Percentiles rank a stretch among this genome's conserved stretches.
These are phyloP conservation scores for Hemicentrotus pulcherrimus DNA, from an alignment of 35 echinoderm and acorn worm genomes.

Conservation along the genomic window DNA sequence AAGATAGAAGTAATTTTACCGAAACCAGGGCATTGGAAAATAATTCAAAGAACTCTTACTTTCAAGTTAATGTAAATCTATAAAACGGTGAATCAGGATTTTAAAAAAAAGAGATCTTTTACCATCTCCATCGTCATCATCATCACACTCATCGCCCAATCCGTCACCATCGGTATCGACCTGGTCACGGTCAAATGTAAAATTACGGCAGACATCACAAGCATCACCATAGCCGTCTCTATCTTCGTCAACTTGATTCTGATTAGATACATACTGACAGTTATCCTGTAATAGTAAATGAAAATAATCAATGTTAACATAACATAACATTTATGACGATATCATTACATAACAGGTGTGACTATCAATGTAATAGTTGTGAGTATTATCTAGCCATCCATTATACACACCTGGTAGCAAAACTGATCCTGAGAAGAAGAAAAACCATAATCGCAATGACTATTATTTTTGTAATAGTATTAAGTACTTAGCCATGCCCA, in stretches of 20 bases:
- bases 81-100: neutral
- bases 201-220: constrained; percentile 70
- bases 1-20: too few species aligned
- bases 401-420: too few species aligned
- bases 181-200: constrained; percentile 37
- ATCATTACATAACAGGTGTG: too few species aligned
- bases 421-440: too few species aligned
- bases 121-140: constrained; percentile 94
- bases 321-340: too few species aligned
- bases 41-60: neutral
- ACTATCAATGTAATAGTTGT: too few species aligned
- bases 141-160: constrained; percentile 81
- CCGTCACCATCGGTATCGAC: constrained; percentile 74
- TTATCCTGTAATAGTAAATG: constrained; percentile 68
- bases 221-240: constrained; percentile 70
- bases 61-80: neutral
- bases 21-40: neutral
- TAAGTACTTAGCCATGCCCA: constrained; percentile 42
- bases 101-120: neutral
- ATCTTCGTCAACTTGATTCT: constrained; percentile 66
- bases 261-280: constrained; percentile 77
- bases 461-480: too few species aligned
- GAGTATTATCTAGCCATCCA: too few species aligned
- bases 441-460: too few species aligned
- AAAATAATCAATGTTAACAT: neutral